These are phyloP conservation scores for Ostrea denselamellosa DNA, from an alignment of 1,140 invertebrate genomes.

Conservation along the genomic window DNA sequence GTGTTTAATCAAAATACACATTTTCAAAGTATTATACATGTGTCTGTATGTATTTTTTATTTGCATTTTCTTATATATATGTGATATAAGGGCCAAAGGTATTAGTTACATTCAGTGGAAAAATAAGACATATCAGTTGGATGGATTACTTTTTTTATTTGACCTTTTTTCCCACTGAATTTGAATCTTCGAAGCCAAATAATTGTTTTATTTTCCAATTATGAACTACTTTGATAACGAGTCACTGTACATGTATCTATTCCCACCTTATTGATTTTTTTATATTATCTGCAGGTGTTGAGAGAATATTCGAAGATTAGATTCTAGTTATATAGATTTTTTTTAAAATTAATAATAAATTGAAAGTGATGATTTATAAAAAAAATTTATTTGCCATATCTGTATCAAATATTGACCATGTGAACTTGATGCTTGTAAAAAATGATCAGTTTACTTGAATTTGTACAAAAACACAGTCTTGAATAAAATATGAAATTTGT, in stretches of 20 bases:
- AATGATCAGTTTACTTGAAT: too few relatives aligned
- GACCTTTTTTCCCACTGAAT: not conserved
- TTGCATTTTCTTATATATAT: not conserved
- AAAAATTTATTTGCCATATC: not conserved
- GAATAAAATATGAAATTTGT: too few relatives aligned
- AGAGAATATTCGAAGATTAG: not conserved
- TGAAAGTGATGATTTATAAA: too few relatives aligned
- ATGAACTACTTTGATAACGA: not conserved
- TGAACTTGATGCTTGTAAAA: not conserved
- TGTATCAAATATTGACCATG: not conserved
- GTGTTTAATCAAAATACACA: not conserved
- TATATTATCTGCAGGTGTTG: not conserved
- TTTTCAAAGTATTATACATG: not conserved
- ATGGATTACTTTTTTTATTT: not conserved
- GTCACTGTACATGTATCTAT: not conserved
- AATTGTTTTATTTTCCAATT: not conserved
- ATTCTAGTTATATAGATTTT: too few relatives aligned
- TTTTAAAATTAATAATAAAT: too few relatives aligned
- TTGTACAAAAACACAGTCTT: too few relatives aligned
- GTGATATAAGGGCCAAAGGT: constrained; percentile 27
- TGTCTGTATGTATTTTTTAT: not conserved
- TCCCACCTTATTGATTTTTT: not conserved
- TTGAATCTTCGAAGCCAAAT: not conserved
- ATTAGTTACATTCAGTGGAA: not conserved
- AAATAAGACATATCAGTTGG: constrained; percentile 12